Conservation (phyloP, 2,797 vertebrate species). For the Phrynocephalus forsythii region DNA sequence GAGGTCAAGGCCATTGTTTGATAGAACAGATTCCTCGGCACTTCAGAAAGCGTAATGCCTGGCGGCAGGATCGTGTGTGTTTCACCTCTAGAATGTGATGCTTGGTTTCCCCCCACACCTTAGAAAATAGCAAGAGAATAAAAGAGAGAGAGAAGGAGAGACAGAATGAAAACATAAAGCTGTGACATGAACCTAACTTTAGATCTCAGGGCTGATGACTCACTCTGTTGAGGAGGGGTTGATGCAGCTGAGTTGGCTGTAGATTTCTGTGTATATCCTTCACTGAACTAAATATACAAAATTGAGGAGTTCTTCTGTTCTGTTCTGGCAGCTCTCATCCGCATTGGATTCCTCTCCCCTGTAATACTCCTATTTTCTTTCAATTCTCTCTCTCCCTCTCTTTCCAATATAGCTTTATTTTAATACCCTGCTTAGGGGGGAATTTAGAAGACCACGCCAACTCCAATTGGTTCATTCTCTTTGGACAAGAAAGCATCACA, state of each 20-base stretch:
- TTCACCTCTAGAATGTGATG: slow-evolving; percentile 60
- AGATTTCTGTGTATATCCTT: slow-evolving; percentile 82
- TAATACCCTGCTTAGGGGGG: slow-evolving; percentile 53
- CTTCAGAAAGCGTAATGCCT: slow-evolving; percentile 53
- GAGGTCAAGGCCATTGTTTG: neutral
- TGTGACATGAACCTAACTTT: slow-evolving; percentile 82
- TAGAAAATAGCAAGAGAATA: slow-evolving; percentile 70
- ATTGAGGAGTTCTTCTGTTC: slow-evolving; percentile 77
- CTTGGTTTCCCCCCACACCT: slow-evolving; percentile 63
- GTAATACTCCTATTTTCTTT: slow-evolving; percentile 59
- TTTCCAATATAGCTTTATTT: neutral
- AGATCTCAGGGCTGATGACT: slow-evolving; percentile 80
- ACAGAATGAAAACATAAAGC: slow-evolving; percentile 61
- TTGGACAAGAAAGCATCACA: slow-evolving; percentile 55
- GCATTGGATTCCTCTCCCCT: slow-evolving; percentile 58
- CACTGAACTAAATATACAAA: slow-evolving; percentile 82
- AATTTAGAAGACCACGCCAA: slow-evolving; percentile 53
- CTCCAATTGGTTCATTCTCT: slow-evolving; percentile 43
- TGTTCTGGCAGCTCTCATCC: slow-evolving; percentile 70
- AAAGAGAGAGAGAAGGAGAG: slow-evolving; percentile 28
- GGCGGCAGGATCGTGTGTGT: neutral
- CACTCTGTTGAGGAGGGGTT: slow-evolving; percentile 72
- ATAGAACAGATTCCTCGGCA: neutral
- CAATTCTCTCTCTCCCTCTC: neutral
- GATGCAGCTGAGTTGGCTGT: slow-evolving; percentile 75